phyloP scores from a whole-genome alignment of 2,888 invertebrate species.

The Macrosoma leucophasiata region DNA sequence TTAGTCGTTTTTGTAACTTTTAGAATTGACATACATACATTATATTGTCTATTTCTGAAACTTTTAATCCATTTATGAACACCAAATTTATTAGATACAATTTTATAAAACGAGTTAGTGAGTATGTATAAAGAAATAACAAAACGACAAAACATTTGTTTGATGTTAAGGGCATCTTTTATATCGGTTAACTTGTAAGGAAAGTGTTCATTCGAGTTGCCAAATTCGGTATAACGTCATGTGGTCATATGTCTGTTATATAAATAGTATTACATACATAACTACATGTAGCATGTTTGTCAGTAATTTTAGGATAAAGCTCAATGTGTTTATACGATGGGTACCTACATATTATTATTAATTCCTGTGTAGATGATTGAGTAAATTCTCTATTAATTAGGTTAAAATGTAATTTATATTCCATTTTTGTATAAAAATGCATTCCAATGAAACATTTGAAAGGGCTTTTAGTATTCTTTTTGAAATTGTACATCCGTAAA shows the following conservation, averaged over 20 bases:
- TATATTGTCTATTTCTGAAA: no score
- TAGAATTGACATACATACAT: slow-evolving; percentile 5
- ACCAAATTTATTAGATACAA: no score
- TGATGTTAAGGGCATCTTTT: slow-evolving; percentile 13
- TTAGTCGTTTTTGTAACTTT: background rate
- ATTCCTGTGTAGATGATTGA: slow-evolving; percentile 43
- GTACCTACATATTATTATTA: slow-evolving; percentile 49
- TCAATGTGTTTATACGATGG: slow-evolving; percentile 67
- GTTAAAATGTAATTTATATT: slow-evolving; percentile 39
- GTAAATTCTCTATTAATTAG: slow-evolving; percentile 43
- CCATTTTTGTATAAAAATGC: slow-evolving; percentile 51
- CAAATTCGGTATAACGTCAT: slow-evolving; percentile 65
- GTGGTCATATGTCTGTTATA: slow-evolving; percentile 22
- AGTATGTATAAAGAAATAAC: no score
- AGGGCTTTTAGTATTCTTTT: slow-evolving; percentile 49
- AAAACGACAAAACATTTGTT: slow-evolving; percentile 24
- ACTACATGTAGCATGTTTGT: slow-evolving; percentile 63
- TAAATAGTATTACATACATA: slow-evolving; percentile 44
- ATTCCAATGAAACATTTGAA: slow-evolving; percentile 40
- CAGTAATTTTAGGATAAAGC: slow-evolving; percentile 65
- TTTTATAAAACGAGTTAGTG: no score
- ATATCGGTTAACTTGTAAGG: slow-evolving; percentile 31
- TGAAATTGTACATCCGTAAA: slow-evolving; percentile 59
- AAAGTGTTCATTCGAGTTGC: slow-evolving; percentile 70
- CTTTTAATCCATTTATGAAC: no score